Evolutionary conservation across 64 coral and sea anemone genomes (phyloP).

Genomic region (Montipora sp.): DNA sequence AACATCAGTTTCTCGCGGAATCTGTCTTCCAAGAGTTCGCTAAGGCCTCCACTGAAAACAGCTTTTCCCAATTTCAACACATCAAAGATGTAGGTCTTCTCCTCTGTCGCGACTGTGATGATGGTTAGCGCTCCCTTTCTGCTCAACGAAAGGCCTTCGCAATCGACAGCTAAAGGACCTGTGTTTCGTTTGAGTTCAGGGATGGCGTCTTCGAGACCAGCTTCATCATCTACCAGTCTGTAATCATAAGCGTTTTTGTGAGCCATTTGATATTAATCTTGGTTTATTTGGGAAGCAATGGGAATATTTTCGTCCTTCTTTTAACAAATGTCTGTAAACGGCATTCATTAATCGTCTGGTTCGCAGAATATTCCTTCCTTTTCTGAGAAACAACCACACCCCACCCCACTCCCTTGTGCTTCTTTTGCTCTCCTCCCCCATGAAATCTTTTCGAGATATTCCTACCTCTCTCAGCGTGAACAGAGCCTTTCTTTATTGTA

Average conservation of each 20-base stretch:
- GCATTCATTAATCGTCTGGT: too few relatives aligned
- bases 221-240: slow-evolving; percentile 53
- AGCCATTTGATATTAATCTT: background rate
- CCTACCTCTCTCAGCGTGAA: too few relatives aligned
- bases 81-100: slow-evolving; percentile 75
- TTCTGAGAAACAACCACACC: too few relatives aligned
- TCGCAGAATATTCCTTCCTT: too few relatives aligned
- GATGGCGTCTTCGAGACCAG: slow-evolving; percentile 35
- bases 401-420: too few relatives aligned
- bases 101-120: slow-evolving; percentile 54
- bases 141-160: slow-evolving; percentile 73
- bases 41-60: slow-evolving; percentile 56
- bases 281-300: too few relatives aligned
- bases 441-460: too few relatives aligned
- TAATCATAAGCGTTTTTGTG: background rate
- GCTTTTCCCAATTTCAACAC: slow-evolving; percentile 52
- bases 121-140: slow-evolving; percentile 71
- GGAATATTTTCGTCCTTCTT: too few relatives aligned
- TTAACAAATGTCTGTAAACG: too few relatives aligned
- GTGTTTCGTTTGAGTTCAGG: slow-evolving; percentile 39
- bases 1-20: slow-evolving; percentile 75
- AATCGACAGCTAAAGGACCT: slow-evolving; percentile 69
- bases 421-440: too few relatives aligned
- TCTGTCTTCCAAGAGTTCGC: slow-evolving; percentile 69
- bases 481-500: too few relatives aligned